A percentile compares a stretch with the other conserved stretches of the same genome.
Evolutionary conservation across 2,797 vertebrate genomes (phyloP).

Genomic region (Merluccius polli): DNA sequence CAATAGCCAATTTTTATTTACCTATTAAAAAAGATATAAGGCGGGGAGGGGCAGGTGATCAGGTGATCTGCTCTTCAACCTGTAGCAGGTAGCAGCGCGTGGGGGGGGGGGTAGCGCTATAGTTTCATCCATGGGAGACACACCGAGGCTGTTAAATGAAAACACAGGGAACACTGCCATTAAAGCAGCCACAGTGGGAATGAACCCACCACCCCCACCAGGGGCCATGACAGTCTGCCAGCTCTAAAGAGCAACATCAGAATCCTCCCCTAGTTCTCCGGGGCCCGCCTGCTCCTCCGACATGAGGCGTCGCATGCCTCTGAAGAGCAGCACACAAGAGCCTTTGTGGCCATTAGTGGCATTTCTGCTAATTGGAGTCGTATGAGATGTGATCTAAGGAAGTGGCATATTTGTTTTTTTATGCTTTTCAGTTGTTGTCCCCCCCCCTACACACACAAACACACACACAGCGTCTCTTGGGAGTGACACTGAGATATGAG

Average conservation of each 20-base stretch:
- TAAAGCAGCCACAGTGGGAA: neutral
- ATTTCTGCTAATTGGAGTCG: neutral
- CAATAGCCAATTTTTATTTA: too few relatives aligned
- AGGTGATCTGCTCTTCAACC: too few relatives aligned
- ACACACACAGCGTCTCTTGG: conserved; percentile 1
- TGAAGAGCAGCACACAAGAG: too few relatives aligned
- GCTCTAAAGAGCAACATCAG: too few relatives aligned
- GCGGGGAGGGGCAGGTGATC: too few relatives aligned
- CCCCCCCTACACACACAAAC: neutral
- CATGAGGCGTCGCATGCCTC: too few relatives aligned
- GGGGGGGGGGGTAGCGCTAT: too few relatives aligned
- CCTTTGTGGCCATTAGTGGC: neutral
- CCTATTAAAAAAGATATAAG: too few relatives aligned
- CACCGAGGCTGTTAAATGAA: neutral
- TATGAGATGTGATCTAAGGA: neutral
- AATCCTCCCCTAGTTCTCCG: neutral
- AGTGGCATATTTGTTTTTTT: neutral
- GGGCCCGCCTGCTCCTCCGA: neutral
- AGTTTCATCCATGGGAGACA: neutral
- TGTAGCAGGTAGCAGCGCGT: too few relatives aligned
- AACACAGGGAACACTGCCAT: too few relatives aligned
- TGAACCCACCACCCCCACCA: neutral
- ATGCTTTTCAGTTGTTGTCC: too few relatives aligned
- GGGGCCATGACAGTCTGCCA: too few relatives aligned
- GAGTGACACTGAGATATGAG: conserved; percentile 1